Base-by-base conservation (phyloP, 2,888 invertebrate genomes). In the Xestoiulus laeticollis region DNA sequence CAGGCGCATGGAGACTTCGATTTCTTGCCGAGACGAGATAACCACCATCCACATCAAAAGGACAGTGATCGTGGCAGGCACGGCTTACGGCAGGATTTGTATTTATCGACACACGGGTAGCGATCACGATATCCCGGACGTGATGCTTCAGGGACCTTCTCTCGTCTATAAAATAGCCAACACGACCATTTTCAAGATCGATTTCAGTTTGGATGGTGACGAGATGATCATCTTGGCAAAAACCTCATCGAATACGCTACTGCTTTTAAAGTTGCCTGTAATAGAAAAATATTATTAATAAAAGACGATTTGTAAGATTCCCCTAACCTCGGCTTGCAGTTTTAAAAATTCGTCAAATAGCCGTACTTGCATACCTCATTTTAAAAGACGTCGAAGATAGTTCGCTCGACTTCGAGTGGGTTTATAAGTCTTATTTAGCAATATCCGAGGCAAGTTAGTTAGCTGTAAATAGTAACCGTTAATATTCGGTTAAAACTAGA, bases 51-150 rank as follows among this genome's bases (percentile, higher is more conserved):
- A 30, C 22, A 82, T 87, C 82, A 68, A 82, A 38, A 22, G 87
- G 33, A 87, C 87, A 2, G 22, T 82, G n/a, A 87, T 87, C 59
- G 87, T 87, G n/a, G 87, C 44, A 8, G 87, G 87, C 3, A 87
- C 87, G 2, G 5, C 6, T 8, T 33, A 3, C 6, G 87, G 87
- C 22, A 33, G 30, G 4, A 68, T 87, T n/a, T 87, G 82, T 30
- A 43, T 87, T 32, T 87, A 87, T 38, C 68, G 87, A 2, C 82
- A 87, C 82, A 82, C 33, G 3, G 87, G 78, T 30, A 44, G 44
- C 38, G 87, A 87, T 12, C 78, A 38, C 33, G 30, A 82, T 19
- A 38, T 87, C 3, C 82, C 82, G 2, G 38, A 38, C 10, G 38
- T 19, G 43, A 33, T 82, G n/a, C 1, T 30, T n/a, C 68, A 82